These are phyloP conservation scores for Sebastolobus alascanus DNA, from an alignment of 2,797 vertebrate genomes.

Conservation along the genomic window DNA sequence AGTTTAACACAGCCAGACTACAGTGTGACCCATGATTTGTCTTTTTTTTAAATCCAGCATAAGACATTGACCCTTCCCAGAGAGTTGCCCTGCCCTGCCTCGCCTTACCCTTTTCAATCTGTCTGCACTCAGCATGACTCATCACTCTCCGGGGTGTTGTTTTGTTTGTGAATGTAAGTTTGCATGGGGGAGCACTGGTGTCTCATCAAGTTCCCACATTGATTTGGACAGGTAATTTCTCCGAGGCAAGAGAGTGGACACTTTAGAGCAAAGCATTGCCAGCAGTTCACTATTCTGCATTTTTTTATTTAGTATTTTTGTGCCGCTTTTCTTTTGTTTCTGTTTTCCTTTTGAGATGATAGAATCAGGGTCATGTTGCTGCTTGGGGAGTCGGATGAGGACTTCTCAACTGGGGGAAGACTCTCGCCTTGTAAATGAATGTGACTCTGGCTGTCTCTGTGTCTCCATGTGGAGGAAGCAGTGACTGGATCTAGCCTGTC, in stretches of 20 bases:
- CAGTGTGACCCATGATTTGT: background rate
- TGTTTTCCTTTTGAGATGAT: constrained; percentile 15
- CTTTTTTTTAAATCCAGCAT: background rate
- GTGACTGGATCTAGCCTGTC: constrained; percentile 38
- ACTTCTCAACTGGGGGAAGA: constrained; percentile 36
- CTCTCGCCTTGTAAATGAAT: constrained; percentile 41
- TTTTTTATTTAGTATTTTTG: constrained; percentile 25
- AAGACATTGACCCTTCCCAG: constrained; percentile 45
- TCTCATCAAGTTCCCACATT: constrained; percentile 57
- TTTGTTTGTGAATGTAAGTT: constrained; percentile 60
- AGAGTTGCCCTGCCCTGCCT: constrained; percentile 28
- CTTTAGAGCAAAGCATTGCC: constrained; percentile 17
- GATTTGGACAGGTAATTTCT: constrained; percentile 44
- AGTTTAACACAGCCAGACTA: constrained; percentile 13
- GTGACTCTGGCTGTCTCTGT: constrained; percentile 50
- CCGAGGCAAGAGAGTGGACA: constrained; percentile 34
- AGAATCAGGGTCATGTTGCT: constrained; percentile 44
- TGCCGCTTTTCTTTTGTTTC: constrained; percentile 12
- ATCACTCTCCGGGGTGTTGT: constrained; percentile 65
- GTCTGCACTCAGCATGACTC: constrained; percentile 64
- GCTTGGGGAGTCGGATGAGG: constrained; percentile 48
- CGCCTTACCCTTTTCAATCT: constrained; percentile 41
- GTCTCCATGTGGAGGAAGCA: constrained; percentile 44
- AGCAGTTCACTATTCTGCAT: constrained; percentile 11
- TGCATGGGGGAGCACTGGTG: constrained; percentile 44